A percentile compares a stretch with the other conserved stretches of the same genome.
These are phyloP conservation scores for Sciaenops ocellatus DNA, from an alignment of 2,797 vertebrate species.

Conservation along the genomic window DNA sequence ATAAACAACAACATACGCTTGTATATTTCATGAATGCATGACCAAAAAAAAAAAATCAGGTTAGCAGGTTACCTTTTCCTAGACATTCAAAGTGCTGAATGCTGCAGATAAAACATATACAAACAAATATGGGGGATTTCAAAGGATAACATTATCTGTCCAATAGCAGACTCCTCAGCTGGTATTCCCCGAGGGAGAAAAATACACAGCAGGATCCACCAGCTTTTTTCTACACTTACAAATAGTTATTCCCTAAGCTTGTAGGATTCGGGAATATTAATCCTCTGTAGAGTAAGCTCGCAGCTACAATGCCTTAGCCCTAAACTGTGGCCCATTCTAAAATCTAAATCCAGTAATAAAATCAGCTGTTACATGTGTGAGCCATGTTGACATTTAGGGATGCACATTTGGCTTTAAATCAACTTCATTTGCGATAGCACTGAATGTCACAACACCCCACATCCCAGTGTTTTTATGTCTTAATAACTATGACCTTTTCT, in stretches of 20 bases:
- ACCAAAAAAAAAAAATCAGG: constrained; percentile 9
- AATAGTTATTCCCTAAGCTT: constrained; percentile 75
- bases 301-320: constrained; percentile 53
- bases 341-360: constrained; percentile 74
- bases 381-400: constrained; percentile 73
- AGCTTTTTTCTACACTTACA: constrained; percentile 65
- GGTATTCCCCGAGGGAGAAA: constrained; percentile 58
- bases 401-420: constrained; percentile 72
- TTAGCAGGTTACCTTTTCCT: constrained; percentile 34
- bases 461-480: constrained; percentile 59
- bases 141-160: constrained; percentile 72
- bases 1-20: not conserved
- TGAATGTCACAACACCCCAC: constrained; percentile 66
- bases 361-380: constrained; percentile 67
- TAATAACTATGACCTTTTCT: constrained; percentile 75
- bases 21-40: constrained; percentile 1
- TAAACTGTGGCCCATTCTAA: constrained; percentile 49
- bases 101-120: constrained; percentile 53
- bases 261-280: constrained; percentile 74
- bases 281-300: constrained; percentile 64
- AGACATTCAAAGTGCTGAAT: constrained; percentile 52
- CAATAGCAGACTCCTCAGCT: constrained; percentile 64
- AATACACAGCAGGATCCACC: constrained; percentile 61
- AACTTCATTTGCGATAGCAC: constrained; percentile 47
- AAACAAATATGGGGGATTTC: constrained; percentile 68